Conservation (phyloP, 2,888 invertebrate genomes). For the Cheilosia vernalis region DNA sequence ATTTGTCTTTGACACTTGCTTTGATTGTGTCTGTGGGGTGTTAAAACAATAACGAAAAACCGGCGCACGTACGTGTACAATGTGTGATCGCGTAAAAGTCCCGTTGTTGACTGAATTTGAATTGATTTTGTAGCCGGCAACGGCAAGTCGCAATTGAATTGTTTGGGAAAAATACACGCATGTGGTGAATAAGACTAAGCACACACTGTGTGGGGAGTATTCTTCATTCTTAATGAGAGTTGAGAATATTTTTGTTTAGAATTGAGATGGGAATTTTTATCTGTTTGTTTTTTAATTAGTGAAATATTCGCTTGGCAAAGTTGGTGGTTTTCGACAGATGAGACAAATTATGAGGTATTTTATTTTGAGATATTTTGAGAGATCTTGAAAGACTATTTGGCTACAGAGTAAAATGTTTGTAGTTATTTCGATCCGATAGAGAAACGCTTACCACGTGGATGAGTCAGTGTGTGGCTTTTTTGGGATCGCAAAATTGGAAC, state of each 20-base stretch:
- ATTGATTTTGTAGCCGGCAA: slow-evolving; percentile 1
- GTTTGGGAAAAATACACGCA: slow-evolving; percentile 49
- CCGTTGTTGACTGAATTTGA: slow-evolving; percentile 63
- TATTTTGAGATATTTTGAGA: slow-evolving; percentile 33
- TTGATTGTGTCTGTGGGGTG: background rate
- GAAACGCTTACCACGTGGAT: slow-evolving; percentile 36
- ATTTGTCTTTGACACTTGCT: slow-evolving; percentile 4
- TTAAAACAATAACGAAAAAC: background rate
- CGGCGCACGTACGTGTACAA: background rate
- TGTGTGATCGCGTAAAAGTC: slow-evolving; percentile 58
- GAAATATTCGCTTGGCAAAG: background rate
- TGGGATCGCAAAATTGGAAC: slow-evolving; percentile 39
- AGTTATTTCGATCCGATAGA: slow-evolving; percentile 17
- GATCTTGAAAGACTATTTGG: slow-evolving; percentile 50
- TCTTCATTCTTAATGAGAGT: background rate
- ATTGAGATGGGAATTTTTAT: slow-evolving; percentile 8
- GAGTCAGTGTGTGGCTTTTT: slow-evolving; percentile 53
- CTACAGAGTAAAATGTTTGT: slow-evolving; percentile 16
- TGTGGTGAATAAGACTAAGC: slow-evolving; percentile 40
- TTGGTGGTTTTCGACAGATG: background rate
- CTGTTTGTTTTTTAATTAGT: background rate
- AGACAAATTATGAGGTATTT: slow-evolving; percentile 23
- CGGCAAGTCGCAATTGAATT: background rate
- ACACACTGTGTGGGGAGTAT: slow-evolving; percentile 33
- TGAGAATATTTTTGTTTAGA: slow-evolving; percentile 50